Conservation (phyloP, 23 tunicate species). For the Aplidium turbinatum region DNA sequence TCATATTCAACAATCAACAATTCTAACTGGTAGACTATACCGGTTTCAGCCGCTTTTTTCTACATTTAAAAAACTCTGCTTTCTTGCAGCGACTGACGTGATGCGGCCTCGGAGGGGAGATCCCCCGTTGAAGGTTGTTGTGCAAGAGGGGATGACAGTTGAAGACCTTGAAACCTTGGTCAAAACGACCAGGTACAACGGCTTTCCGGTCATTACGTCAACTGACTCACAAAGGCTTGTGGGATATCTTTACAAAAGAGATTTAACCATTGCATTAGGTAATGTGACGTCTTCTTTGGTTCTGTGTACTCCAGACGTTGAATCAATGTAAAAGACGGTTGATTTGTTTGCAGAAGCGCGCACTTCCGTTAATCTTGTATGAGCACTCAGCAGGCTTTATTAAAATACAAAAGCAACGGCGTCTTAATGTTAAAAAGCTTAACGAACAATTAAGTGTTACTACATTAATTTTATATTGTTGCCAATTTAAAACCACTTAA, state of each 20-base stretch:
- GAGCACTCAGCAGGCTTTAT: neutral
- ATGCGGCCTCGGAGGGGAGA: slow-evolving; percentile 96
- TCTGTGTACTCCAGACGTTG: no score
- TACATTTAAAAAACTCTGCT: no score
- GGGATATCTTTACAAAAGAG: slow-evolving; percentile 88
- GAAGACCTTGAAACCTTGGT: slow-evolving; percentile 80
- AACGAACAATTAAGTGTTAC: no score
- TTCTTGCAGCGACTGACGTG: slow-evolving; percentile 76
- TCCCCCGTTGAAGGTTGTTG: slow-evolving; percentile 55
- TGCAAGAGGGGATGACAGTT: slow-evolving; percentile 85
- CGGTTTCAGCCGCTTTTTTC: no score
- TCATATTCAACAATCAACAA: no score
- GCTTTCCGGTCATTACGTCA: slow-evolving; percentile 92
- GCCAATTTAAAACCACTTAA: no score
- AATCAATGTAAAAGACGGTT: no score
- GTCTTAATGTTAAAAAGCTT: neutral
- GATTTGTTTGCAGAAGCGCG: no score
- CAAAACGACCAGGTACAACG: slow-evolving; percentile 73
- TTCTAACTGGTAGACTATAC: no score
- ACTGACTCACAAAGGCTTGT: slow-evolving; percentile 62
- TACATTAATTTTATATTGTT: no score
- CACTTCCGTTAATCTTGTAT: no score
- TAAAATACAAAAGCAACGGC: neutral
- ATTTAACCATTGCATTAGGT: slow-evolving; percentile 78
- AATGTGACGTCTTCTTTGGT: neutral